Evolutionary conservation across 2,888 invertebrate species (phyloP), one percentile per base, ranked within the genome.

Genomic region (Tinea pellionella): DNA sequence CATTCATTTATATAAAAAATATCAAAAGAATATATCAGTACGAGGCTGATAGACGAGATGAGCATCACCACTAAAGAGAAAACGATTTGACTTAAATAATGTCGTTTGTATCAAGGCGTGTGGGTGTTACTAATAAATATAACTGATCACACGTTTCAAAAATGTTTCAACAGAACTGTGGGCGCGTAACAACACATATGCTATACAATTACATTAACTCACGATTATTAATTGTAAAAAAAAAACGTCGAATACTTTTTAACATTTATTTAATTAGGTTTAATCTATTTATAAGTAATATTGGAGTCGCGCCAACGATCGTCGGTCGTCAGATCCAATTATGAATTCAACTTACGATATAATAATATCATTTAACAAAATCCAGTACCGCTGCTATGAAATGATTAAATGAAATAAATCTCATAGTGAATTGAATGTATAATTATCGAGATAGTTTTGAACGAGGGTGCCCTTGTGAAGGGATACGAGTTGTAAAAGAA

Each of bases 31-130:
- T 37, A 37, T 37, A 37, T 9, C 37, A 12, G 37, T 37, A 37
- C 9, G 37, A 37, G 37, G 37, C 9, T 9, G 37, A 37, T 37
- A 37, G 37, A 37, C 37, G 37, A 37, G 37, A 47, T 9, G 47
- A 47, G 47, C 47, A n/a, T 47, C 15, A 72, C 24, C 74, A 72
- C 69, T 69, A 70, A 73, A 74, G 73, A 73, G 69, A 66, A 42
- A 59, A 68, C 68, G 66, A 72, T 74, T 75, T 73, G 67, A 70
- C 69, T 71, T 74, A 75, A 37, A 77, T 75, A 73, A 75, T 72
- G 70, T 74, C 73, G 72, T 76, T 67, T 64, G 68, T 69, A 66
- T 66, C 62, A 62, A 68, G 64, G 65, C 67, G 74, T 71, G 76
- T 77, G 76, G 73, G 75, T 71, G 73, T 67, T 65, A 65, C 64